These are phyloP conservation scores for Notospermus geniculatus DNA, from an alignment of 1,140 invertebrate species.

Conservation along the genomic window DNA sequence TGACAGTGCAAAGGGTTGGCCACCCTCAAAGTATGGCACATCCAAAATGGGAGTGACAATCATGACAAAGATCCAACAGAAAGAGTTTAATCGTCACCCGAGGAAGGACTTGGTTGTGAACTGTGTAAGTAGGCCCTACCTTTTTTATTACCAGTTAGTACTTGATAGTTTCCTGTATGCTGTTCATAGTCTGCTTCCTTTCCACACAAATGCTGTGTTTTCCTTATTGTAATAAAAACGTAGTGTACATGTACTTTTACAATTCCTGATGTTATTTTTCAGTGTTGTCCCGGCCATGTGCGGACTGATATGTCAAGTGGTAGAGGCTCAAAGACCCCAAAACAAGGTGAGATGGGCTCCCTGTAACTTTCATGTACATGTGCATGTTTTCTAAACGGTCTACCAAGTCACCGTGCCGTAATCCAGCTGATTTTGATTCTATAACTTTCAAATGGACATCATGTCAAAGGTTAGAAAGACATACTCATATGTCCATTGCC, in stretches of 20 bases:
- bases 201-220: too few species aligned
- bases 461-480: too few species aligned
- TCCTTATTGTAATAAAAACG: too few species aligned
- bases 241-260: too few species aligned
- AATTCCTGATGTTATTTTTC: slow-evolving; percentile 19
- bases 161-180: too few species aligned
- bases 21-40: slow-evolving; percentile 63
- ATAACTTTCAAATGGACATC: too few species aligned
- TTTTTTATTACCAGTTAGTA: not conserved
- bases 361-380: slow-evolving; percentile 9
- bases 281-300: slow-evolving; percentile 64
- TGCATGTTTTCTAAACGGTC: too few species aligned
- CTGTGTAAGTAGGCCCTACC: slow-evolving; percentile 54
- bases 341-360: slow-evolving; percentile 59
- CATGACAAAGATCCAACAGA: slow-evolving; percentile 66
- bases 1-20: slow-evolving; percentile 63
- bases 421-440: too few species aligned
- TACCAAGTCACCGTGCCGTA: too few species aligned
- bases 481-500: too few species aligned
- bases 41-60: slow-evolving; percentile 69
- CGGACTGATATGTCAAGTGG: slow-evolving; percentile 73
- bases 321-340: slow-evolving; percentile 66
- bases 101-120: slow-evolving; percentile 65
- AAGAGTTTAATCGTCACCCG: slow-evolving; percentile 60
- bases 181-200: too few species aligned